phyloP scores from a whole-genome alignment of 2,888 invertebrate genomes.

The Catocala fraxini region DNA sequence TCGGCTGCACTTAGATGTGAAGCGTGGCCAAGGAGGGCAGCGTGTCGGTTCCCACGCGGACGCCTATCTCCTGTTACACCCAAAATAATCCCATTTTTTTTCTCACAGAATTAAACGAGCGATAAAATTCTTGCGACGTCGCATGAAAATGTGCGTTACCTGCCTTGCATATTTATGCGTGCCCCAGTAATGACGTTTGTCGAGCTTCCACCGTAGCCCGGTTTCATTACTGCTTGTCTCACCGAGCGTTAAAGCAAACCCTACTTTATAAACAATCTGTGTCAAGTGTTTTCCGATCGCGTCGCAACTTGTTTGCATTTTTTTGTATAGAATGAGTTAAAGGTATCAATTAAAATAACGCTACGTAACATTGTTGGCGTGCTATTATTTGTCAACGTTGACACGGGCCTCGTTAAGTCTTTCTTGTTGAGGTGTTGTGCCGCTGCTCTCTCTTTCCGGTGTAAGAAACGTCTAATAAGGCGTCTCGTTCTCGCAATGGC shows the following conservation, averaged over 20 bases:
- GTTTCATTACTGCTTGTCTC: conserved; percentile 81
- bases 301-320: conserved; percentile 74
- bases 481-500: conserved; percentile 55
- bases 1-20: conserved; percentile 82
- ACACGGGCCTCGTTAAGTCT: conserved; percentile 64
- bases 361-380: conserved; percentile 53
- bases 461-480: conserved; percentile 55
- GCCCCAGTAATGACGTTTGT: conserved; percentile 85
- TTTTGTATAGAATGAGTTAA: conserved; percentile 64
- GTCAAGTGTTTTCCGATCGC: conserved; percentile 78
- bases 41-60: conserved; percentile 82
- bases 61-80: conserved; percentile 80
- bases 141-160: conserved; percentile 88
- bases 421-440: conserved; percentile 53
- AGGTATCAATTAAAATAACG: conserved; percentile 71
- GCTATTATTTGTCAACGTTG: conserved; percentile 61
- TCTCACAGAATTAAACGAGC: conserved; percentile 86
- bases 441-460: conserved; percentile 57
- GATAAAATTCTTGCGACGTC: conserved; percentile 88
- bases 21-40: conserved; percentile 66
- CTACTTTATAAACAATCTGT: conserved; percentile 79
- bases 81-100: conserved; percentile 82
- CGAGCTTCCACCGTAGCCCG: conserved; percentile 70
- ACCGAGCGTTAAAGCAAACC: conserved; percentile 69
- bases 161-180: conserved; percentile 87